Evolutionary conservation across 1,140 invertebrate species (phyloP).

Genomic region (Drosophila orosa): DNA sequence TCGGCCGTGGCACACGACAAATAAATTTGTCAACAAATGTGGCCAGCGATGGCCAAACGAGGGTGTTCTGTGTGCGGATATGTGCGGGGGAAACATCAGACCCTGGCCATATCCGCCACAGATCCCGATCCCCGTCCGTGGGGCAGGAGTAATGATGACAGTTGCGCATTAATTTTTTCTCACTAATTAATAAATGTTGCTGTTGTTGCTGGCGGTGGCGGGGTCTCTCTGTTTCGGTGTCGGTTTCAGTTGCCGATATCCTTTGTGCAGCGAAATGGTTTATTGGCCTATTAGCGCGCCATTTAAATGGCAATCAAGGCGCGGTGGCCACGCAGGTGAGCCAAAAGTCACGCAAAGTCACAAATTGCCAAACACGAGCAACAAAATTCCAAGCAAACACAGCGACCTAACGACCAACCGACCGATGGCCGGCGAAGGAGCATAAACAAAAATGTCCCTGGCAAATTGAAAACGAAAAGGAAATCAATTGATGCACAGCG

Average conservation of each 20-base stretch:
- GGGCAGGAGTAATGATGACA: conserved; percentile 69
- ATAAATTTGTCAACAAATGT: conserved; percentile 83
- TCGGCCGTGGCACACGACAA: conserved; percentile 66
- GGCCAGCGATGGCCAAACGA: conserved; percentile 45
- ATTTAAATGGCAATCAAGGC: conserved; percentile 82
- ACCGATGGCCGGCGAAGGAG: conserved; percentile 24
- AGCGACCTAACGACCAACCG: conserved; percentile 46
- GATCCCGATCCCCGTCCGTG: conserved; percentile 17
- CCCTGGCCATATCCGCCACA: conserved; percentile 22
- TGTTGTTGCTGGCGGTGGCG: conserved; percentile 26
- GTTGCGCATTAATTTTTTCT: conserved; percentile 78
- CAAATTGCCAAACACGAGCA: conserved; percentile 51
- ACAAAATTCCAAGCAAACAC: conserved; percentile 24
- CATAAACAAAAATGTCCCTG: conserved; percentile 61
- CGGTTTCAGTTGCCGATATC: conserved; percentile 40
- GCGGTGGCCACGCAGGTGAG: conserved; percentile 63
- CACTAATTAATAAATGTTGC: conserved; percentile 81
- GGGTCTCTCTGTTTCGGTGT: conserved; percentile 17
- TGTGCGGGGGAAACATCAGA: conserved; percentile 9
- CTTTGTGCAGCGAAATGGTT: conserved; percentile 69
- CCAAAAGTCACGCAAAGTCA: conserved; percentile 78
- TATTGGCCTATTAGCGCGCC: conserved; percentile 82
- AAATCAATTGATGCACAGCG: conserved; percentile 77
- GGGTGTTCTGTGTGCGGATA: conserved; percentile 41
- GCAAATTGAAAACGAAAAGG: conserved; percentile 78